phyloP scores from a whole-genome alignment of 2,797 vertebrate species.

The Pantherophis vulpinus region DNA sequence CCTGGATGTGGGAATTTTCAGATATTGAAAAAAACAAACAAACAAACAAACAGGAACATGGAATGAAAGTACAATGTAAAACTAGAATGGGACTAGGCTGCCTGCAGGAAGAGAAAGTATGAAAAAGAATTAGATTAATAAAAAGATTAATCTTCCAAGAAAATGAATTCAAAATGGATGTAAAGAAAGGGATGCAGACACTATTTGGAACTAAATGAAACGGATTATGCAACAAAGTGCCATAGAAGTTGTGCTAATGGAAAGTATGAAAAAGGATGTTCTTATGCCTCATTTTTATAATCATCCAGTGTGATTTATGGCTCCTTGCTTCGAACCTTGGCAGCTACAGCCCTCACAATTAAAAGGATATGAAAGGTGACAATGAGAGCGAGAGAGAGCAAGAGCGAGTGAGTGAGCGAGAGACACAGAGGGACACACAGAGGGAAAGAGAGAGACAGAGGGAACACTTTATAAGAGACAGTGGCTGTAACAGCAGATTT shows the following conservation, averaged over 20 bases:
- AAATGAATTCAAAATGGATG: background rate
- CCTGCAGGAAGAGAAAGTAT: background rate
- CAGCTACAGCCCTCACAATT: background rate
- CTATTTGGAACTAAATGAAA: background rate
- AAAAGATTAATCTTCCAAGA: background rate
- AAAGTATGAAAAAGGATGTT: background rate
- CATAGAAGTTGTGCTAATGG: background rate
- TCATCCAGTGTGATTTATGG: background rate
- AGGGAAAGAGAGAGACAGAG: background rate
- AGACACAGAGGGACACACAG: background rate
- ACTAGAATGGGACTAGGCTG: background rate
- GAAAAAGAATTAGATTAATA: background rate
- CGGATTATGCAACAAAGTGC: background rate
- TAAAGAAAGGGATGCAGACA: background rate
- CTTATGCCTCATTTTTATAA: background rate
- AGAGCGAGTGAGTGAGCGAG: background rate
- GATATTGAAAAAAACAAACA: background rate
- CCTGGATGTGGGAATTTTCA: background rate
- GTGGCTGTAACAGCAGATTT: background rate
- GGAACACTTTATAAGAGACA: background rate
- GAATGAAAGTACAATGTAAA: background rate
- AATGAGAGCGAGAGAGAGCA: background rate
- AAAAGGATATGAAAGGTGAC: background rate
- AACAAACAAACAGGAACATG: no score
- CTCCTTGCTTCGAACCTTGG: background rate